Evolutionary conservation across 2,888 invertebrate species (phyloP).

Genomic region (Microctonus aethiopoides): DNA sequence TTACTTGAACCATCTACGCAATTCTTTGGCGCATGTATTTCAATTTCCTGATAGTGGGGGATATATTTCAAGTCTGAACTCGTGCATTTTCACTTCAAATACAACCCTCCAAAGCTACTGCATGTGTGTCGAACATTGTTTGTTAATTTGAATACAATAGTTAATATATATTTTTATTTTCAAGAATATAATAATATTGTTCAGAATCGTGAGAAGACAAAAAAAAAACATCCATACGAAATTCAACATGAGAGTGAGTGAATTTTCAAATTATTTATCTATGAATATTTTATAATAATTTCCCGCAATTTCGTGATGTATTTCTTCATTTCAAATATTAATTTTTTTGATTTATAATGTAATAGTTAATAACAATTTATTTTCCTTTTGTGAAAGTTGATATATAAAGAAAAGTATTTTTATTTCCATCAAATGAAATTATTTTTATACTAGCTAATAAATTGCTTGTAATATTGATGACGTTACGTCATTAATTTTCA

Average conservation of each 20-base stretch:
- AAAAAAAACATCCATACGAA: too few relatives aligned
- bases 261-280: not conserved
- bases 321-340: too few relatives aligned
- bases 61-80: conserved; percentile 56
- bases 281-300: not conserved
- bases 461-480: too few relatives aligned
- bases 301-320: too few relatives aligned
- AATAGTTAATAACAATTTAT: too few relatives aligned
- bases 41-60: conserved; percentile 47
- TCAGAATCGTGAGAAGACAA: too few relatives aligned
- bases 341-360: too few relatives aligned
- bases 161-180: not conserved
- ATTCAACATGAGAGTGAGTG: not conserved
- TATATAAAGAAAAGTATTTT: too few relatives aligned
- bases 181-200: too few relatives aligned
- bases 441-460: too few relatives aligned
- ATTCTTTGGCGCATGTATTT: conserved; percentile 51
- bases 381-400: too few relatives aligned
- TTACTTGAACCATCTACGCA: conserved; percentile 45
- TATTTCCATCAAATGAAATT: too few relatives aligned
- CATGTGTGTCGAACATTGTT: not conserved
- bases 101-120: conserved; percentile 41
- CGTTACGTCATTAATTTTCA: not conserved
- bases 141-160: not conserved
- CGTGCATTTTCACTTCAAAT: conserved; percentile 52